Base-by-base conservation (phyloP, 1,140 invertebrate genomes). In the Brachionus calyciflorus region DNA sequence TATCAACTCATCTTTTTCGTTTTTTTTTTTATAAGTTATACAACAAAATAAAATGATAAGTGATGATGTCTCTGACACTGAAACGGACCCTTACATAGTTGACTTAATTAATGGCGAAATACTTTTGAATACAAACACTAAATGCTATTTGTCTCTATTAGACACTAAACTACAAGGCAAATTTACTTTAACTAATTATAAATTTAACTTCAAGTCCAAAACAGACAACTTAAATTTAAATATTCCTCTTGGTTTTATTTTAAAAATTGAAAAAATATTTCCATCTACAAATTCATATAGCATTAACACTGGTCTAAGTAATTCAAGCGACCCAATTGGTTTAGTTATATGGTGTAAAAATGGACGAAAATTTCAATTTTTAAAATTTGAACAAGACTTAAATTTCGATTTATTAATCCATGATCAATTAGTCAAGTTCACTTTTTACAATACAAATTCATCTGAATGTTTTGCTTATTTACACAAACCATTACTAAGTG, bases 221-320 rank as follows among this genome's bases (percentile, higher is more conserved):
- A 0, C 60, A n/a, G n/a, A n/a, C n/a, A n/a, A n/a, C 6, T 28
- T 73, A 1, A 30, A n/a, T 3, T 14, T 53, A 12, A 46, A 73
- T 28, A n/a, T 73, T 5, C 69, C 69, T 12, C 46, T 73, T 26
- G 69, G 69, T 73, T 55, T 73, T 73, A 73, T 73, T 41, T 28
- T 51, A n/a, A 73, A 41, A 41, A 53, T 73, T 21, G 69, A 73
- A 12, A 73, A 73, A 73, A 14, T 73, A 37, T 49, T 21, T 12
- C 3, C 24, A n/a, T n/a, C n/a, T n/a, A n/a, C 33, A 37, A 37
- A 37, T 37, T 37, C 33, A 9, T 37, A 37, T 37, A 37, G 9
- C 37, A 40, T 6, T 2, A 73, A 28, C 37, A 40, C 9, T 12
- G n/a, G 19, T 37, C 33, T 37, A 46, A 21, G 6, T 21, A 24